Evolutionary conservation across 2,888 invertebrate genomes (phyloP).

Genomic region (Andrena camellia): DNA sequence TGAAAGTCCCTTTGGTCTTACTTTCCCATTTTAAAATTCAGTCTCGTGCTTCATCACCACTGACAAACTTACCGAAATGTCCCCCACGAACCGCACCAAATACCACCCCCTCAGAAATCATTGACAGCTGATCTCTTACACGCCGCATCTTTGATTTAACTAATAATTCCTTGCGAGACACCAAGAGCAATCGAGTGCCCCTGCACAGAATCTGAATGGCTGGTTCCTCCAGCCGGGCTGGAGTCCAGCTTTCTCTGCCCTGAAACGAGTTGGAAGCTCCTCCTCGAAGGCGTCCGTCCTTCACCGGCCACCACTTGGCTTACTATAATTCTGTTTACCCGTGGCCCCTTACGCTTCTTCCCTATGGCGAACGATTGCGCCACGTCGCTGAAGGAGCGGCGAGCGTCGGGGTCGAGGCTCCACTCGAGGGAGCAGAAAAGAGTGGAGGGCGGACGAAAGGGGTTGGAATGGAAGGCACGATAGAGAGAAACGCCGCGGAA

Average conservation of each 20-base stretch:
- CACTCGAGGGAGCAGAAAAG: conserved; percentile 23
- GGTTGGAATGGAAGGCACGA: conserved; percentile 21
- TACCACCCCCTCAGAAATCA: too few relatives aligned
- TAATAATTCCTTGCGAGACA: conserved; percentile 1
- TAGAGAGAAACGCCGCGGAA: conserved; percentile 49
- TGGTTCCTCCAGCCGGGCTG: not conserved
- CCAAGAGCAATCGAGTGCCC: not conserved
- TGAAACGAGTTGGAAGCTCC: conserved; percentile 17
- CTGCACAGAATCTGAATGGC: not conserved
- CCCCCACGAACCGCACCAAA: too few relatives aligned
- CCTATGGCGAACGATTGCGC: not conserved
- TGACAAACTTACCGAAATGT: too few relatives aligned
- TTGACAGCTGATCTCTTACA: too few relatives aligned
- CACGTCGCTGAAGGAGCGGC: conserved; percentile 2
- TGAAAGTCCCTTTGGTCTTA: too few relatives aligned
- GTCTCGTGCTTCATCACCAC: too few relatives aligned
- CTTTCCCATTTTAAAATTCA: too few relatives aligned
- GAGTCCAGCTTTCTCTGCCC: not conserved
- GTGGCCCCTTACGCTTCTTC: not conserved
- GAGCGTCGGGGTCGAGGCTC: conserved; percentile 7
- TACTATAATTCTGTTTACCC: conserved; percentile 52
- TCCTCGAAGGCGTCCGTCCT: conserved; percentile 17
- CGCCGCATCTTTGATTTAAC: not conserved
- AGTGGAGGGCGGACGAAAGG: not conserved
- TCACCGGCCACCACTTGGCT: conserved; percentile 47